phyloP scores from a whole-genome alignment of 2,113 vertebrate species.

The Nycticryphes semicollaris region DNA sequence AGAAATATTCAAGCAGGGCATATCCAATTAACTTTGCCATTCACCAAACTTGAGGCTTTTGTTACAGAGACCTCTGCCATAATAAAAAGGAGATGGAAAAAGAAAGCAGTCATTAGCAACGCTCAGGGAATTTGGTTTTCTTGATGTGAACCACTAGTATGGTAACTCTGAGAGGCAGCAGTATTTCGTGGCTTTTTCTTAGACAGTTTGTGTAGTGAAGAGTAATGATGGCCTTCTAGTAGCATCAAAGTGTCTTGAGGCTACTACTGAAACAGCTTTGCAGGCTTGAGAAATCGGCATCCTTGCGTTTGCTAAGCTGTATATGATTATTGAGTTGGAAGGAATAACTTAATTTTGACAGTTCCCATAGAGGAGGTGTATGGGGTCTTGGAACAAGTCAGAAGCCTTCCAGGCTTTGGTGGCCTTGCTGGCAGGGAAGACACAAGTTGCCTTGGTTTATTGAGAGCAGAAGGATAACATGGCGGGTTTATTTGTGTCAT shows the following conservation, averaged over 20 bases:
- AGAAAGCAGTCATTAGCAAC: constrained; percentile 22
- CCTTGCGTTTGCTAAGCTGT: accelerated
- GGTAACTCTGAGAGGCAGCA: not conserved
- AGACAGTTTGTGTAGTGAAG: not conserved
- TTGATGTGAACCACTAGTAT: not conserved
- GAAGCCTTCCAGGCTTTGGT: not conserved
- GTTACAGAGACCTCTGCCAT: not conserved
- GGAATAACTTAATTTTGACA: accelerated
- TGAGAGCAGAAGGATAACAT: not conserved
- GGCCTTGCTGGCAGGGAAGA: not conserved
- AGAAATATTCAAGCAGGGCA: constrained; percentile 25
- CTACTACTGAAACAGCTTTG: not conserved
- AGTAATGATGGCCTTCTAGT: not conserved
- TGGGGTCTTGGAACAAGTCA: not conserved
- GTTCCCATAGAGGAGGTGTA: not conserved
- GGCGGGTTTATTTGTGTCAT: not conserved
- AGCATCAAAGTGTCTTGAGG: not conserved
- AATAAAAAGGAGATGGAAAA: constrained; percentile 49
- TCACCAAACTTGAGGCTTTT: not conserved
- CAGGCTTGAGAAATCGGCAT: not conserved
- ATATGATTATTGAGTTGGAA: not conserved
- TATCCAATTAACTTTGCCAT: constrained; percentile 20
- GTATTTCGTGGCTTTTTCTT: constrained; percentile 25
- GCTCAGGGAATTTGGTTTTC: not conserved
- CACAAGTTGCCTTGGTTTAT: not conserved